Evolutionary conservation across 2,888 invertebrate species (phyloP).

Genomic region (Acleris emargana): DNA sequence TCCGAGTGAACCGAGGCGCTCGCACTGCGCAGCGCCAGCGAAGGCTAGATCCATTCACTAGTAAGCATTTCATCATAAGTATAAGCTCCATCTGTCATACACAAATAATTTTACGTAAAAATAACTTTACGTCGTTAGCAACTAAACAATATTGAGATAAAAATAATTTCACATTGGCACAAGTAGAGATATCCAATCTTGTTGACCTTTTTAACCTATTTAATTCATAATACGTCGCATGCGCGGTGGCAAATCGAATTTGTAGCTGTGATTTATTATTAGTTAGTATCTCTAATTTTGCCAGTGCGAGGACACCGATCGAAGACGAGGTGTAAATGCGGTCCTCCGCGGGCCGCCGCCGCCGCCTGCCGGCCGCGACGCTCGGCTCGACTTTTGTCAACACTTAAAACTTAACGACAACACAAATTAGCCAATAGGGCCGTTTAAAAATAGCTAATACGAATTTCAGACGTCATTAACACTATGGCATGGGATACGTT

Average conservation of each 20-base stretch:
- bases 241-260: background rate
- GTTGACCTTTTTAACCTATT: conserved; percentile 31
- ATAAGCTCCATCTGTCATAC: conserved; percentile 25
- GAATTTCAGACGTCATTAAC: conserved; percentile 45
- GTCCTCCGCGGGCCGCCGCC: conserved; percentile 58
- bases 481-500: conserved; percentile 56
- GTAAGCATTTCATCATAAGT: conserved; percentile 31
- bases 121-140: conserved; percentile 34
- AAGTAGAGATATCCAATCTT: conserved; percentile 31
- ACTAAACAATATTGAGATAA: conserved; percentile 35
- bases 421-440: conserved; percentile 61
- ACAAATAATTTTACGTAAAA: conserved; percentile 31
- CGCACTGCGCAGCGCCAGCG: background rate
- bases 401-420: conserved; percentile 64
- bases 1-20: background rate
- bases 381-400: conserved; percentile 29
- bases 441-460: conserved; percentile 52
- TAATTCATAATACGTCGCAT: background rate
- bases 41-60: conserved; percentile 22
- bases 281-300: conserved; percentile 32
- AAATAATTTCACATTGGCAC: conserved; percentile 32
- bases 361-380: background rate
- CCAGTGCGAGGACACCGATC: conserved; percentile 26
- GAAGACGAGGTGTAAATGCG: conserved; percentile 66
- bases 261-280: conserved; percentile 7